Base-by-base conservation (phyloP, 2,113 vertebrate genomes). In the Lamprotornis superbus region DNA sequence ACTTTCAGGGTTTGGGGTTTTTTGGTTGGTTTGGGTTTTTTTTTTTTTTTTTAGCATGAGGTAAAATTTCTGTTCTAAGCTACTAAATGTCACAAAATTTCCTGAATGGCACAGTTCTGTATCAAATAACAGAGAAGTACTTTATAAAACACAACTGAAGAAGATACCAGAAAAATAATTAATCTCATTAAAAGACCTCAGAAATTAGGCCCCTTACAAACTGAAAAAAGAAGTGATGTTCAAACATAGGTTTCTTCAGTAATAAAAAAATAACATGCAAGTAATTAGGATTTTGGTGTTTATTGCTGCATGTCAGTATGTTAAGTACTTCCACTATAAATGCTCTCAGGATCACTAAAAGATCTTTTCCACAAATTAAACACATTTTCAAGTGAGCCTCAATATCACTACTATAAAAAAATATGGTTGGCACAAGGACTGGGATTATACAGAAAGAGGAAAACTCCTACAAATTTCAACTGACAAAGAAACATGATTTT, bases 401-500 rank as follows among this genome's bases (percentile, higher is more conserved):
- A 37, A 5, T 33, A 37, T 8, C 52, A 17, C 27, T 46, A 42
- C 70, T 76, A 27, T 25, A 25, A 81, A 75, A 84, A 88, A 69
- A 31, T 10, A 16, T 11, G 27, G 30, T 7, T 88, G 75, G 68
- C 75, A 80, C 50, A 78, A 80, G 64, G 60, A 78, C 52, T 59
- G 76, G 22, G 47, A 91, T 75, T 91, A 33, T 4, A 84, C 20
- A 56, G 50, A 47, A 86, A 86, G 10, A 61, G 64, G 75, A 84
- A 79, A 79, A 76, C 76, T 73, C 49, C 78, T 73, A 69, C 74
- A 78, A 88, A 92, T 70, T 76, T 73, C 50, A 49, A 40, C 42
- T 52, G 71, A 83, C 71, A 88, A 80, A 92, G 82, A 91, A 85
- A 83, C 49, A 63, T n/a, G 30, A 67, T 83, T 90, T 92, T 67